phyloP scores from a whole-genome alignment of 2,888 invertebrate species.

The Ditylenchus weischeri region DNA sequence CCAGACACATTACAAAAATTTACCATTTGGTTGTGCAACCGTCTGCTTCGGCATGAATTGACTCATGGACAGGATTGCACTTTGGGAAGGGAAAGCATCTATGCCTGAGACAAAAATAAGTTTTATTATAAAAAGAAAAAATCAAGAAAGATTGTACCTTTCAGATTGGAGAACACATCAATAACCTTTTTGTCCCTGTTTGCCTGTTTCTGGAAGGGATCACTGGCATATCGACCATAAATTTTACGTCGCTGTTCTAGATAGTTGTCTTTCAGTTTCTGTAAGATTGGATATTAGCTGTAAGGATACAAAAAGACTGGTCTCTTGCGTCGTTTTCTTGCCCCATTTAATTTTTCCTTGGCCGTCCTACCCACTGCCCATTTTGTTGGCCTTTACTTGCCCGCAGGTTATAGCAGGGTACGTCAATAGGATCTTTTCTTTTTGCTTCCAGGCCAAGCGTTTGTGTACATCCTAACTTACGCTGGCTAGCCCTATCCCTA shows the following conservation, averaged over 20 bases:
- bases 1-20: too few relatives aligned
- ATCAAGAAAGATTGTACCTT: constrained; percentile 17
- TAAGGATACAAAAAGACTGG: too few relatives aligned
- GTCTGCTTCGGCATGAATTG: constrained; percentile 19
- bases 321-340: too few relatives aligned
- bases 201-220: constrained; percentile 30
- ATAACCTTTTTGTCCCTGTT: constrained; percentile 15
- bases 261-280: constrained; percentile 28
- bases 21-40: background rate
- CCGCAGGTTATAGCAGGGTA: too few relatives aligned
- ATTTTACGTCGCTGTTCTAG: constrained; percentile 26
- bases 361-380: too few relatives aligned
- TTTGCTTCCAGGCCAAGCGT: too few relatives aligned
- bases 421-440: too few relatives aligned
- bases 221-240: constrained; percentile 24
- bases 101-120: constrained; percentile 5
- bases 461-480: too few relatives aligned
- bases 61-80: constrained; percentile 25
- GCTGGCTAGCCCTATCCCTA: too few relatives aligned
- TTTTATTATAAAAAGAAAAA: background rate
- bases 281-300: background rate
- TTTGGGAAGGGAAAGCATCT: constrained; percentile 23
- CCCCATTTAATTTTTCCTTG: too few relatives aligned
- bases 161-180: constrained; percentile 20
- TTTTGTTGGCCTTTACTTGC: too few relatives aligned